These are phyloP conservation scores for Tetanocera ferruginea DNA, from an alignment of 2,888 invertebrate species.

Conservation along the genomic window DNA sequence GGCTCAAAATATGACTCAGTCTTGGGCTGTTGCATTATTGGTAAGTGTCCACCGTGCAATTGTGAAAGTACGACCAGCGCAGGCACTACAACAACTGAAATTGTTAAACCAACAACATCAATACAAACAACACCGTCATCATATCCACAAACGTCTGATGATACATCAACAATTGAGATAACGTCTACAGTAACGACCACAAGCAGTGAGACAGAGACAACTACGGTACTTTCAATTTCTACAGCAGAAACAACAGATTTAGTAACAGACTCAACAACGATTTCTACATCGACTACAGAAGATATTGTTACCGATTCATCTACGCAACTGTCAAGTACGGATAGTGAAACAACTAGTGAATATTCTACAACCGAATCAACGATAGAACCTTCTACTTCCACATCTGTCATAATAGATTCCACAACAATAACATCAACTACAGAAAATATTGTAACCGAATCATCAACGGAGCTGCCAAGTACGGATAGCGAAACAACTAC, in stretches of 20 bases:
- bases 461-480: too few species aligned
- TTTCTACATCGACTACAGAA: neutral
- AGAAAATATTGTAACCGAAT: too few species aligned
- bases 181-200: too few species aligned
- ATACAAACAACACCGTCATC: too few species aligned
- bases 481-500: too few species aligned
- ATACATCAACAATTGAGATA: too few species aligned
- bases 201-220: too few species aligned
- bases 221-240: too few species aligned
- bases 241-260: neutral
- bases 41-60: constrained; percentile 50
- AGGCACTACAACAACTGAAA: neutral
- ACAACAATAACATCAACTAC: too few species aligned
- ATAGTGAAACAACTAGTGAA: neutral
- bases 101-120: too few species aligned
- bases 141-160: too few species aligned
- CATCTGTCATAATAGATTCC: neutral
- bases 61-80: constrained; percentile 10
- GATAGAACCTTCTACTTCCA: neutral
- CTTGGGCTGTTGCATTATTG: constrained; percentile 40
- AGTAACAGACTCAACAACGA: neutral
- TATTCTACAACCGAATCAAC: neutral
- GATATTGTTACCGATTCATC: neutral
- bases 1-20: constrained; percentile 41
- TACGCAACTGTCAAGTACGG: neutral